Evolutionary conservation across 1,140 invertebrate species (phyloP).

Genomic region (Orussus abietinus): DNA sequence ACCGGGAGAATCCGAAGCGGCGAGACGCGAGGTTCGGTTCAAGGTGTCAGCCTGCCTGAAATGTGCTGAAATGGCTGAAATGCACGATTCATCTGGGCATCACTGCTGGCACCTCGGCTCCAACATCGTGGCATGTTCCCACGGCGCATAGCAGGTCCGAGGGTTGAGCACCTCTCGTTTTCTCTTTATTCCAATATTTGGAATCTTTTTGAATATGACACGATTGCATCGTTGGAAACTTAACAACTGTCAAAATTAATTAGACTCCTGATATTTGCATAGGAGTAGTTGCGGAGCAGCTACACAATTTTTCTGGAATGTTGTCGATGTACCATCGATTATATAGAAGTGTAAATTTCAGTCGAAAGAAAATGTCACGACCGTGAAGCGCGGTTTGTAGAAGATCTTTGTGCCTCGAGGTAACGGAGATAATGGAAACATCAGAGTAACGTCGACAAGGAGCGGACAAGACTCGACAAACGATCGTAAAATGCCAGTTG

Average conservation of each 20-base stretch:
- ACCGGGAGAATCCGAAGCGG: conserved; percentile 3
- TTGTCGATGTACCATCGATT: too few species aligned
- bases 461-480: too few species aligned
- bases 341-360: too few species aligned
- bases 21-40: not conserved
- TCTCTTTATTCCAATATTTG: conserved; percentile 11
- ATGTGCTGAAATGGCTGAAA: conserved; percentile 10
- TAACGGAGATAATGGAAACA: too few species aligned
- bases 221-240: conserved; percentile 4
- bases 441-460: too few species aligned
- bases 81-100: conserved; percentile 17
- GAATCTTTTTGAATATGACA: conserved; percentile 14
- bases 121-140: conserved; percentile 23
- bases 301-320: too few species aligned
- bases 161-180: conserved; percentile 25
- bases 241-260: conserved; percentile 12
- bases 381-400: too few species aligned
- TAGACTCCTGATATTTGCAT: too few species aligned
- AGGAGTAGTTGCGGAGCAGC: too few species aligned
- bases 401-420: too few species aligned
- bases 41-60: not conserved
- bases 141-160: conserved; percentile 14
- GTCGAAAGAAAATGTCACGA: too few species aligned
- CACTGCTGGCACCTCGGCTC: conserved; percentile 9
- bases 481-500: too few species aligned